Evolutionary conservation across 2,888 invertebrate genomes (phyloP), one percentile per base, ranked within the genome.

Genomic region (Salticus scenicus): DNA sequence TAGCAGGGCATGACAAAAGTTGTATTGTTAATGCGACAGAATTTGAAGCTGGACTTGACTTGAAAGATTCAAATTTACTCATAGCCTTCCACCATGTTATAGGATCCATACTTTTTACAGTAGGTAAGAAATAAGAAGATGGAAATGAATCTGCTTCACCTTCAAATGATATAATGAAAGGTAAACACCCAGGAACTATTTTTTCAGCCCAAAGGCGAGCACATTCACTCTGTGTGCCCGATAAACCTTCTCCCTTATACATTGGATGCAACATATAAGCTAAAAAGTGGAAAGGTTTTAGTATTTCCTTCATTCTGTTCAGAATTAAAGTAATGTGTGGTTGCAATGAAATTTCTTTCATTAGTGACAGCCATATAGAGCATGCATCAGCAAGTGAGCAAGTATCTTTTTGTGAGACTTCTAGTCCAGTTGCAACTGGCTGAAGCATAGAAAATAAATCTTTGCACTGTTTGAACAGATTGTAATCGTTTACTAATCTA

Each of bases 321-420:
- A 7, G 8, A 51, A 51, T 14, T 51, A 51, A 5, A 51, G 5
- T 17, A 51, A 20, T 51, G 17, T 51, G 51, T 51, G 17, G n/a
- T 51, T 51, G n/a, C 8, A 51, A 20, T 51, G 51, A 51, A 51
- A 5, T 51, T 51, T 51, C 51, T 20, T 51, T 51, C 8, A 51
- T 51, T 17, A 51, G 20, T 5, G 51, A 51, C 17, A 51, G 51
- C 20, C 51, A 51, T 51, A 51, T n/a, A 51, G 17, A 51, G 17
- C 51, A 14, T 51, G 20, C 51, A 51, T 51, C 51, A 51, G 51
- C 51, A 51, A 51, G 51, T 51, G 51, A 51, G 20, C 51, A 51
- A 14, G 17, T 51, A 51, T 51, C 51, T 51, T 51, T 51, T 51
- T 51, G 51, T 51, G 51, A 17, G 17, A 20, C 17, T 51, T 51